Evolutionary conservation across 2,113 vertebrate species (phyloP).

Genomic region (Gobio gobio): DNA sequence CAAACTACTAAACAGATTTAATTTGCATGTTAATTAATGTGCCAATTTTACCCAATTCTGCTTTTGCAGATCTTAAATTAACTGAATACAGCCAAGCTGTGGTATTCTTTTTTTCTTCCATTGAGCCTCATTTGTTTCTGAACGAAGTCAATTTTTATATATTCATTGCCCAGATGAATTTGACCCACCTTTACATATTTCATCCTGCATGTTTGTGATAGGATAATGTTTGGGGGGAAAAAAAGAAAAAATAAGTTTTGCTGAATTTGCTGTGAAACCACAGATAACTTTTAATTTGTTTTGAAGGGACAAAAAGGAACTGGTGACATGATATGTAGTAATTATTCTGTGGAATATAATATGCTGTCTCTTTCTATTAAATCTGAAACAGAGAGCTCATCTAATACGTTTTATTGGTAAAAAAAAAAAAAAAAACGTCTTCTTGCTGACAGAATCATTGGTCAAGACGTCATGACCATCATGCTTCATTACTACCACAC

Average conservation of each 20-base stretch:
- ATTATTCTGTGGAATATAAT: slow-evolving; percentile 56
- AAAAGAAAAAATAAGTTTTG: slow-evolving; percentile 5
- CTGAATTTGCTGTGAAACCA: slow-evolving; percentile 37
- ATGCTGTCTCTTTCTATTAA: slow-evolving; percentile 29
- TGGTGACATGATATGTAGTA: slow-evolving; percentile 48
- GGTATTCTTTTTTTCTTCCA: slow-evolving; percentile 46
- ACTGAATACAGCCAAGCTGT: slow-evolving; percentile 51
- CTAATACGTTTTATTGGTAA: slow-evolving; percentile 19
- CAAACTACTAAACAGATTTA: slow-evolving; percentile 62
- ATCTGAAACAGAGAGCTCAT: slow-evolving; percentile 27
- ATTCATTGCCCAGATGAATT: slow-evolving; percentile 8
- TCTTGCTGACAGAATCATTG: neutral
- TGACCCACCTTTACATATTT: neutral
- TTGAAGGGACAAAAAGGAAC: slow-evolving; percentile 47
- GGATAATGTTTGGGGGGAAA: neutral
- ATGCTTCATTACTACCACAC: neutral
- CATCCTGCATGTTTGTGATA: slow-evolving; percentile 19
- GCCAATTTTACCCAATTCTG: slow-evolving; percentile 62
- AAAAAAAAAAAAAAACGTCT: neutral
- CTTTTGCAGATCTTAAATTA: slow-evolving; percentile 61
- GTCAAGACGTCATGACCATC: neutral
- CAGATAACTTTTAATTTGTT: slow-evolving; percentile 61
- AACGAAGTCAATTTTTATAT: slow-evolving; percentile 53
- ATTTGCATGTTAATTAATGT: slow-evolving; percentile 69
- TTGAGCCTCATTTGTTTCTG: slow-evolving; percentile 54